Percentiles rank a stretch among this genome's conserved stretches.
phyloP scores from a whole-genome alignment of 1,140 invertebrate species.

The Sinonovacula constricta region DNA sequence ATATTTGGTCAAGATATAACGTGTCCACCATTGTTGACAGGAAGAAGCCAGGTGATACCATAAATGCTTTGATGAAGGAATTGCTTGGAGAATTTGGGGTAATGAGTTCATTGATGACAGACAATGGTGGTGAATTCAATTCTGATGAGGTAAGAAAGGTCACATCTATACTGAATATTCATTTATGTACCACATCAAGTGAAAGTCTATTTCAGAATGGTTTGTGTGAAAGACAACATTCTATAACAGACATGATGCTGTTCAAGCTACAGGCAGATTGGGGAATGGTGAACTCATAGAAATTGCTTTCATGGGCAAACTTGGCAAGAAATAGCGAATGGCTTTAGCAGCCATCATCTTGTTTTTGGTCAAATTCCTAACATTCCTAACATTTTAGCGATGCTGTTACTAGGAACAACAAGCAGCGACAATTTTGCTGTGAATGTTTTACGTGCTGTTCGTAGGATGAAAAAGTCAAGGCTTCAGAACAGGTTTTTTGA shows the following conservation, averaged over 20 bases:
- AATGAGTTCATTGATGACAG: conserved; percentile 41
- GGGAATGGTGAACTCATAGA: conserved; percentile 2
- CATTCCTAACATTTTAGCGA: conserved; percentile 41
- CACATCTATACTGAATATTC: conserved; percentile 42
- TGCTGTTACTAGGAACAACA: conserved; percentile 37
- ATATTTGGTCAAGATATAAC: conserved; percentile 60
- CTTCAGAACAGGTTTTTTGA: conserved; percentile 43
- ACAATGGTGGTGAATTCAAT: conserved; percentile 55
- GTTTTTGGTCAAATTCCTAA: conserved; percentile 56
- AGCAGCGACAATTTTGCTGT: conserved; percentile 43
- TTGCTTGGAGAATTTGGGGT: conserved; percentile 53
- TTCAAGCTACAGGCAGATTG: conserved; percentile 44
- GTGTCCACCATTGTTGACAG: conserved; percentile 25
- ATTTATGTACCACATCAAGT: neutral
- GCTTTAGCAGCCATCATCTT: conserved; percentile 57
- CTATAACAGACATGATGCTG: conserved; percentile 47
- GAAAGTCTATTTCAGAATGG: conserved; percentile 57
- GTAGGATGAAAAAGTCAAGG: conserved; percentile 25
- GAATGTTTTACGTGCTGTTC: neutral
- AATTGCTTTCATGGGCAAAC: conserved; percentile 53
- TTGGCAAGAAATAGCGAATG: conserved; percentile 59
- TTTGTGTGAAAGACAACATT: conserved; percentile 48
- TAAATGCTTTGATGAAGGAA: conserved; percentile 53
- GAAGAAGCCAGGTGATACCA: conserved; percentile 23
- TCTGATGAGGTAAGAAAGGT: conserved; percentile 52